Evolutionary conservation across 2,797 vertebrate genomes (phyloP).

Genomic region (Notoglanidium macrostoma): DNA sequence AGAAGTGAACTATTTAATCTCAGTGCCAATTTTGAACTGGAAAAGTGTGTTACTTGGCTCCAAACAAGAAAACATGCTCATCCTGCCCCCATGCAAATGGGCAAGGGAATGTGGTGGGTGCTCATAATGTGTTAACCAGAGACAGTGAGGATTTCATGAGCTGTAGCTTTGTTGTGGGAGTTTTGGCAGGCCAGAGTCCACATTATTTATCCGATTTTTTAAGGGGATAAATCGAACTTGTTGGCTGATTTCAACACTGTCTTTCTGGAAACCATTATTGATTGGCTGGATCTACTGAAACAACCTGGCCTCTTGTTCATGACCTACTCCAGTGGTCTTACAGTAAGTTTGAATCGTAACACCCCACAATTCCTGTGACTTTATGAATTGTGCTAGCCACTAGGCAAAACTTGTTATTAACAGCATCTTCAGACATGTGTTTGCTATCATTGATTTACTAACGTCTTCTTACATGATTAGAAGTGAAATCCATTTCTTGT

Average conservation of each 20-base stretch:
- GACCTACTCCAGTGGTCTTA: constrained; percentile 65
- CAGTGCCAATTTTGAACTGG: constrained; percentile 39
- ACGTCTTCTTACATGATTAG: constrained; percentile 69
- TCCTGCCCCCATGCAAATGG: constrained; percentile 30
- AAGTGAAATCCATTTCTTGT: constrained; percentile 35
- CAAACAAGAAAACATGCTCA: constrained; percentile 33
- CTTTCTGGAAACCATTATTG: constrained; percentile 35
- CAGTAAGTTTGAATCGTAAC: constrained; percentile 66
- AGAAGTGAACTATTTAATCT: constrained; percentile 19
- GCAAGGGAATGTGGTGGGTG: constrained; percentile 39
- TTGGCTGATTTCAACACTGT: constrained; percentile 29
- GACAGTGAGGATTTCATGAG: constrained; percentile 29
- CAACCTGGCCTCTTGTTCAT: constrained; percentile 57
- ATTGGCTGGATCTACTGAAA: constrained; percentile 44
- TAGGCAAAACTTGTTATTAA: constrained; percentile 39
- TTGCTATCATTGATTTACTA: constrained; percentile 72
- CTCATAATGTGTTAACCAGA: constrained; percentile 51
- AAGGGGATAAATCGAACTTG: constrained; percentile 17
- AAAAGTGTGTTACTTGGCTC: constrained; percentile 48
- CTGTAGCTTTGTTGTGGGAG: constrained; percentile 34
- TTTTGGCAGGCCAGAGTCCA: constrained; percentile 26
- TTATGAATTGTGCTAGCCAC: background rate
- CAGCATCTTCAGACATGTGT: constrained; percentile 32
- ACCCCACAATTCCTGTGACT: background rate
- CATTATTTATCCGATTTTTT: constrained; percentile 36